Base-by-base conservation (phyloP, 2,797 vertebrate genomes). In the Coilia nasus region DNA sequence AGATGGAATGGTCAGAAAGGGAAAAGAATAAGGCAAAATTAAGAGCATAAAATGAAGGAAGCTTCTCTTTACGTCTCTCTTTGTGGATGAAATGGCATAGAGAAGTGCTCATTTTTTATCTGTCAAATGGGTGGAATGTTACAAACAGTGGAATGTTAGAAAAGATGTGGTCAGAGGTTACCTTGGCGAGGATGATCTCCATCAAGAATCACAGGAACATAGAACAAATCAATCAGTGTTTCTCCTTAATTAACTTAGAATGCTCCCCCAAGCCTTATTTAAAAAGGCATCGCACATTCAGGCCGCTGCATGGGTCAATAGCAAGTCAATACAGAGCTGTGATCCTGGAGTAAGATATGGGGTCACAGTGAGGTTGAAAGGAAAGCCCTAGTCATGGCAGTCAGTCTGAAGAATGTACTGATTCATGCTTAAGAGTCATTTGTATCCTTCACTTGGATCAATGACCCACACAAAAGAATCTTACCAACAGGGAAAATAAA, bases 161-260 rank as follows among this genome's bases (percentile, higher is more conserved):
- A 78, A 41, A 44, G 1, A 78, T 82, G n/a, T 86, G 87, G 88
- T 60, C 85, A 90, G 92, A 92, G 91, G 93, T 94, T 91, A 94
- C 91, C 91, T 93, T 94, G 91, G 90, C 83, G 82, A 12, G 31
- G 81, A 67, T 54, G n/a, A 86, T 90, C 78, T 82, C 2, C 82
- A 88, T 83, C 78, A 83, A 82, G 14, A 62, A 90, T 89, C 82
- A 86, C 57, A 41, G 56, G 80, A 80, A 64, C 60, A 23, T 82
- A 50, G 83, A 82, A 78, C 15, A 41, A 88, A 88, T 86, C 88
- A 90, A 86, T 89, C 85, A 85, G 83, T 62, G 56, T 82, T 83
- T 88, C 71, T 83, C 44, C 31, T n/a, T 87, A 87, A 90, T 89
- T 85, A 83, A 86, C 75, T 81, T 71, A 83, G 67, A 64, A 62